Conservation (phyloP, 2,113 vertebrate species). For the Kryptolebias marmoratus region DNA sequence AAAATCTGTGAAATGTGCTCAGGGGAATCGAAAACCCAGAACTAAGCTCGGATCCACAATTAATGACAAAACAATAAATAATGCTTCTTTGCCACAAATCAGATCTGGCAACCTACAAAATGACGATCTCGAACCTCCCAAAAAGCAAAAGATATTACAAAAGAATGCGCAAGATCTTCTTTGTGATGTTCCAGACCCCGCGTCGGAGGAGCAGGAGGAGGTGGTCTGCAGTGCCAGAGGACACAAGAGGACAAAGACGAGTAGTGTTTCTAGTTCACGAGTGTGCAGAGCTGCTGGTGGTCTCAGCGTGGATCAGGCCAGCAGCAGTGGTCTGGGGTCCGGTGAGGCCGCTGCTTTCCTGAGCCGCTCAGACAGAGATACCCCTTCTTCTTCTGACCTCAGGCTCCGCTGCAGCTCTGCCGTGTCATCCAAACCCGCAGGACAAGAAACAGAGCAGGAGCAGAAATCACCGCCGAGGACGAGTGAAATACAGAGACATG, state of each 20-base stretch:
- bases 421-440: constrained; percentile 51
- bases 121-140: constrained; percentile 14
- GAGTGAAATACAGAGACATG: constrained; percentile 23
- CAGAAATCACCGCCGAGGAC: constrained; percentile 20
- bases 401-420: constrained; percentile 34
- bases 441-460: constrained; percentile 26
- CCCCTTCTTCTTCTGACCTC: constrained; percentile 58
- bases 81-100: constrained; percentile 15
- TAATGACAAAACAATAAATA: too few relatives aligned
- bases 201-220: constrained; percentile 59
- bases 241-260: constrained; percentile 62
- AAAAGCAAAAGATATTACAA: constrained; percentile 41
- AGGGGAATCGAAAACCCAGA: constrained; percentile 14
- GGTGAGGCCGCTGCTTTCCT: constrained; percentile 47
- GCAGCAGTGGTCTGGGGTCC: constrained; percentile 60
- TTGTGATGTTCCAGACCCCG: constrained; percentile 42
- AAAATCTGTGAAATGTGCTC: constrained; percentile 18
- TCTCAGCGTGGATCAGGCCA: constrained; percentile 53
- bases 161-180: constrained; percentile 43
- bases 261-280: constrained; percentile 61
- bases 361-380: constrained; percentile 59
- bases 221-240: constrained; percentile 46
- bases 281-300: constrained; percentile 52
- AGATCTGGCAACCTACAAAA: constrained; percentile 8
- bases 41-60: constrained; percentile 7